Base-by-base conservation (phyloP, 1,140 invertebrate genomes). In the Ridgeia piscesae region DNA sequence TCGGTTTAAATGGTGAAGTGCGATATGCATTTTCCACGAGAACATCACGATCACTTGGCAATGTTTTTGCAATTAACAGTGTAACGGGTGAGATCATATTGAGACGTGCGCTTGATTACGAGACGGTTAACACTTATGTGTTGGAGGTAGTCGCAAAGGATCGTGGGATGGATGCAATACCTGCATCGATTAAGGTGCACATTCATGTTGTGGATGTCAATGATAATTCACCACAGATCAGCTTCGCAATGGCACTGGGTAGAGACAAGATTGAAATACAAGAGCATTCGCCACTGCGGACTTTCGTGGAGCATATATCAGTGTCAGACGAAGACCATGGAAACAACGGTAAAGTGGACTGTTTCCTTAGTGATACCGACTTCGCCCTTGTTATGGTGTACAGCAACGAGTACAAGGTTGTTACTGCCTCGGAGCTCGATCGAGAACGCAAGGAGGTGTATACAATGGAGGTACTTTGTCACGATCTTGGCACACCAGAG, bases 401-500 rank as follows among this genome's bases (percentile, higher is more conserved):
- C 17, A 77, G 92, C 35, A 99, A 99, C 96, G 96, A 97, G 92
- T 97, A 97, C 1, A 96, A 97, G 33, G 98, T 99, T 89, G 97
- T 97, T 31, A 98, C 98, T 2, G 97, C 97, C 92, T 97, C 97
- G 93, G 96, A 97, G 4, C 96, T 99, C 88, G 98, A 99, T 95
- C 96, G 98, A 34, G 99, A 99, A 96, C 96, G 95, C 0, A 97
- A 97, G 93, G 96, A 97, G 33, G 95, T 97, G 0, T 98, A 99
- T 95, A 98, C 98, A 93, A 95, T 99, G 33, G 97, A 98, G 1
- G 97, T 98, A 27, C 98, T 98, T 96, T 98, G 98, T 0, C 96
- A 97, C 92, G 99, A 99, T 96, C 97, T 98, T 95, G 98, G 98
- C 0, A 96, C 96, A 1, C 97, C 98, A 0, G 98, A 98, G 0